phyloP scores from a whole-genome alignment of 2,113 vertebrate genomes.

The Ammodytes dubius region DNA sequence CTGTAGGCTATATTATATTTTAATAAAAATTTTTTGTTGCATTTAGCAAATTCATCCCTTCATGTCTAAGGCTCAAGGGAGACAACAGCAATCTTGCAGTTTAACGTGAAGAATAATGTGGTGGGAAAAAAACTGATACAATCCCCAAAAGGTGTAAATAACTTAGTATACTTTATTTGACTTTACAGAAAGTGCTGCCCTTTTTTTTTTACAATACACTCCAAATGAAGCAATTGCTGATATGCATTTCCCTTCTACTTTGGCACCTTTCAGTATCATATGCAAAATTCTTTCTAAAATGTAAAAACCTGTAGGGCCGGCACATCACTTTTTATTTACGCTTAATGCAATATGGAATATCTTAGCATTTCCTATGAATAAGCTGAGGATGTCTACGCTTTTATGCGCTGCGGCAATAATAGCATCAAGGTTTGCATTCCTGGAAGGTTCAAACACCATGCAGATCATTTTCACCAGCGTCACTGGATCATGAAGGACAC shows the following conservation, averaged over 20 bases:
- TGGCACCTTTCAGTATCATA: constrained; percentile 21
- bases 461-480: constrained; percentile 76
- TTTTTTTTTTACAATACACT: background rate
- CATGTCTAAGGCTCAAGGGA: constrained; percentile 14
- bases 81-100: constrained; percentile 11
- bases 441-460: constrained; percentile 75
- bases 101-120: background rate
- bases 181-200: constrained; percentile 19
- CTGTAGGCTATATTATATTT: background rate
- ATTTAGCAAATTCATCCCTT: background rate
- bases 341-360: constrained; percentile 67
- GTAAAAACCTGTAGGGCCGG: constrained; percentile 27
- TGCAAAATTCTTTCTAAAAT: constrained; percentile 33
- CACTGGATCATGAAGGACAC: constrained; percentile 82
- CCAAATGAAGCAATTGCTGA: constrained; percentile 35
- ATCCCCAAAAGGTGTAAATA: constrained; percentile 32
- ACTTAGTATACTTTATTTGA: constrained; percentile 53
- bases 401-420: constrained; percentile 57
- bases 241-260: constrained; percentile 19
- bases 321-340: constrained; percentile 30
- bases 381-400: constrained; percentile 52
- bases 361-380: constrained; percentile 62
- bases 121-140: constrained; percentile 16
- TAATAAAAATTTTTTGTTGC: background rate
- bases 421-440: constrained; percentile 69